phyloP scores from a whole-genome alignment of 2,888 invertebrate genomes.

The Rhingia rostrata region DNA sequence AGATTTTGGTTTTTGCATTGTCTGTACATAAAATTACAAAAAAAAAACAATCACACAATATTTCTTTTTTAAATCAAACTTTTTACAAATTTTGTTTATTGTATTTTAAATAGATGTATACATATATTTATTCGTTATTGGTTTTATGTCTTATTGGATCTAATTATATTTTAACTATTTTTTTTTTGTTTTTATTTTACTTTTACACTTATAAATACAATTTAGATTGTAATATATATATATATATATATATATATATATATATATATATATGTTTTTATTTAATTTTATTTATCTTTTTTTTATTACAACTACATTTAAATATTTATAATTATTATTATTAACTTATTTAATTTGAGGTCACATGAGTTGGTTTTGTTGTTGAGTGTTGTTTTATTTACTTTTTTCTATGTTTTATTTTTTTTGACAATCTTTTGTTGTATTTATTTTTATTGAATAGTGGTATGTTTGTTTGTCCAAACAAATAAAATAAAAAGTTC shows the following conservation, averaged over 20 bases:
- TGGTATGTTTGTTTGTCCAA: slow-evolving; percentile 7
- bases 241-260: slow-evolving; percentile 72
- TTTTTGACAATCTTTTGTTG: slow-evolving; percentile 17
- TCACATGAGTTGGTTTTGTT: slow-evolving; percentile 84
- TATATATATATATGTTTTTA: slow-evolving; percentile 75
- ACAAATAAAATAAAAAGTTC: slow-evolving; percentile 5
- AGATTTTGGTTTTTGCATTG: slow-evolving; percentile 63
- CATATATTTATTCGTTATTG: slow-evolving; percentile 47
- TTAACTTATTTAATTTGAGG: slow-evolving; percentile 83
- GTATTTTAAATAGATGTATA: slow-evolving; percentile 59
- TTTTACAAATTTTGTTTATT: slow-evolving; percentile 45
- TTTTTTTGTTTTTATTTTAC: slow-evolving; percentile 70
- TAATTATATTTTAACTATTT: slow-evolving; percentile 74
- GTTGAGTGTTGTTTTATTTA: slow-evolving; percentile 79
- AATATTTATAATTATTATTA: slow-evolving; percentile 74
- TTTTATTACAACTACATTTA: slow-evolving; percentile 75
- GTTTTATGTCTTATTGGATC: slow-evolving; percentile 71
- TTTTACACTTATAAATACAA: slow-evolving; percentile 76
- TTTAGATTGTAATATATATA: slow-evolving; percentile 68
- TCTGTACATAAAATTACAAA: slow-evolving; percentile 45
- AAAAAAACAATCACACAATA: slow-evolving; percentile 48
- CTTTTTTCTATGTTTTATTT: slow-evolving; percentile 66
- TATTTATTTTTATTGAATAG: background rate
- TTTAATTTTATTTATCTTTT: slow-evolving; percentile 66
- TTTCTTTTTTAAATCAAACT: slow-evolving; percentile 47